Percentiles rank a stretch among this genome's conserved stretches.
Conservation (phyloP, 2,888 invertebrate species). For the Lithophane ornitopus region DNA sequence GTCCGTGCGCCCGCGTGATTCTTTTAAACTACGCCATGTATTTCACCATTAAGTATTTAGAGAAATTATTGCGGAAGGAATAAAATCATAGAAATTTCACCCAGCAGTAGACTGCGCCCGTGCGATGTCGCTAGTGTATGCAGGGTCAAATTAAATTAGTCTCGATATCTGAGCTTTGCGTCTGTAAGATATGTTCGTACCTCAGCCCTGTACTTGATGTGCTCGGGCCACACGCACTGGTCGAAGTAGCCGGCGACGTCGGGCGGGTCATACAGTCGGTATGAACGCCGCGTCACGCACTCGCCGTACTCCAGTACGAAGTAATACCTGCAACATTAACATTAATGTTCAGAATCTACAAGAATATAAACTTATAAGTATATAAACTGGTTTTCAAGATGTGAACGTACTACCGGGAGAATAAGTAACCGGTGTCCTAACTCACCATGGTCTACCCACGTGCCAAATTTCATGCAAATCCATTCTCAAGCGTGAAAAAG, state of each 20-base stretch:
- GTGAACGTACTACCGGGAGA: neutral
- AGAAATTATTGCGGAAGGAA: too few relatives aligned
- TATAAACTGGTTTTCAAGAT: neutral
- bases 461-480: neutral
- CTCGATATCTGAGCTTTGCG: too few relatives aligned
- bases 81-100: too few relatives aligned
- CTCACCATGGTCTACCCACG: neutral
- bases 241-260: slow-evolving; percentile 97
- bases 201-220: slow-evolving; percentile 90
- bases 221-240: slow-evolving; percentile 97
- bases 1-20: too few relatives aligned
- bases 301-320: slow-evolving; percentile 92
- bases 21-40: too few relatives aligned
- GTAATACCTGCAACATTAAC: slow-evolving; percentile 91
- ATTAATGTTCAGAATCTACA: neutral
- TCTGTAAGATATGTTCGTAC: slow-evolving; percentile 60
- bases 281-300: slow-evolving; percentile 91
- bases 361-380: neutral
- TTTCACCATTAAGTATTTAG: too few relatives aligned
- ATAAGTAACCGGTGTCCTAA: neutral
- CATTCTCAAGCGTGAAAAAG: neutral
- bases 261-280: slow-evolving; percentile 94
- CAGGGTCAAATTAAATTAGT: too few relatives aligned
- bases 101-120: too few relatives aligned
- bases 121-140: too few relatives aligned